phyloP scores from a whole-genome alignment of 2,797 vertebrate genomes.

The Chanos chanos region DNA sequence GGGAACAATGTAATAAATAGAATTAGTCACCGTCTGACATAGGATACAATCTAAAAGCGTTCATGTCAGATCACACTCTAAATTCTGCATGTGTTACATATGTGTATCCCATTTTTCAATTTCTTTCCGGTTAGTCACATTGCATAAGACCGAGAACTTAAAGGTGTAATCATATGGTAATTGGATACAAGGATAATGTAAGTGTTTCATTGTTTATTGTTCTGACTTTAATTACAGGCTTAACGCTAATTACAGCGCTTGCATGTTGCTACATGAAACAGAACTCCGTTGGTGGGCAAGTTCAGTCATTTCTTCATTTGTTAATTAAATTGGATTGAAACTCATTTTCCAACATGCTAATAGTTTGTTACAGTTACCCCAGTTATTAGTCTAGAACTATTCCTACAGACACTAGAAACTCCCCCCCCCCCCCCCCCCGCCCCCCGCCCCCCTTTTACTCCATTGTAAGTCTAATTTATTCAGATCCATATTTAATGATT shows the following conservation, averaged over 20 bases:
- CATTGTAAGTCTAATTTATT: conserved; percentile 52
- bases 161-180: conserved; percentile 31
- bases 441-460: no score
- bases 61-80: no score
- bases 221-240: conserved; percentile 51
- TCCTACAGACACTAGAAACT: no score
- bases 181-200: conserved; percentile 43
- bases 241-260: conserved; percentile 53
- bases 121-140: neutral
- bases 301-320: conserved; percentile 55
- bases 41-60: no score
- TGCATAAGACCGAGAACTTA: neutral
- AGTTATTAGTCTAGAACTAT: conserved; percentile 51
- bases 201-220: conserved; percentile 49
- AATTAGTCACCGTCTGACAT: no score
- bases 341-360: conserved; percentile 47
- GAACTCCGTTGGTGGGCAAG: conserved; percentile 31
- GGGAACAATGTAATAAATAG: no score
- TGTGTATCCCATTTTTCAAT: neutral
- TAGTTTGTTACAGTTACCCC: conserved; percentile 50
- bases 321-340: conserved; percentile 54
- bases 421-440: no score
- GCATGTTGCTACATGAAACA: conserved; percentile 41
- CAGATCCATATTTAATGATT: conserved; percentile 54
- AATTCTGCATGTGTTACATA: no score